phyloP scores from a whole-genome alignment of 2,797 vertebrate species.

The Chloroceryle amazona region DNA sequence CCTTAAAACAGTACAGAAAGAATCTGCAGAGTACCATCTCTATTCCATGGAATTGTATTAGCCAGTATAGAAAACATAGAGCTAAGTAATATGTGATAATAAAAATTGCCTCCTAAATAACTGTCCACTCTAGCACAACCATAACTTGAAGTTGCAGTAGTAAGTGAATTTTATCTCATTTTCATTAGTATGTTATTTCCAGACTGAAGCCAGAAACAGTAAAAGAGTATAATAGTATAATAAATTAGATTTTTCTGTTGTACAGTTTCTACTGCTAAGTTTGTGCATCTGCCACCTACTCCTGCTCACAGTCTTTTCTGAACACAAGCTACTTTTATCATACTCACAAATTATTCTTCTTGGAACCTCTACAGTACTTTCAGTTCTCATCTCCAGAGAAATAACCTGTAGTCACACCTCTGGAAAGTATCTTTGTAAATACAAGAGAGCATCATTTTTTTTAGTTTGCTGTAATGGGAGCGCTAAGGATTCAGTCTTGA shows the following conservation, averaged over 20 bases:
- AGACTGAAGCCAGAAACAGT: neutral
- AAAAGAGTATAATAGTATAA: neutral
- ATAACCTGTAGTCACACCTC: neutral
- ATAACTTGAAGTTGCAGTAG: neutral
- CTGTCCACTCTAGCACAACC: neutral
- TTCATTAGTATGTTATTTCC: neutral
- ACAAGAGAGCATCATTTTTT: fast-evolving
- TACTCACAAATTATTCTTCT: neutral
- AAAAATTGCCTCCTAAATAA: neutral
- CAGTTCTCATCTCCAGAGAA: neutral
- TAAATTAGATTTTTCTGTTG: neutral
- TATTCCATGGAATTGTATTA: neutral
- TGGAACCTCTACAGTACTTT: fast-evolving
- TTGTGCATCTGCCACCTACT: neutral
- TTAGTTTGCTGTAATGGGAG: fast-evolving
- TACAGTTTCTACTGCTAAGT: neutral
- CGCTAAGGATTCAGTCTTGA: neutral
- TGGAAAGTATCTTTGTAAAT: neutral
- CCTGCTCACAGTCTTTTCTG: neutral
- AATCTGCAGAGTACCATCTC: neutral
- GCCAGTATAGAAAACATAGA: neutral
- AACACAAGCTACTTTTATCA: neutral
- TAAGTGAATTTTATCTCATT: neutral
- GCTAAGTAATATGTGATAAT: neutral
- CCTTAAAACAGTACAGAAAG: neutral